phyloP scores from a whole-genome alignment of 2,113 vertebrate species.

The Atherinomorus stipes region DNA sequence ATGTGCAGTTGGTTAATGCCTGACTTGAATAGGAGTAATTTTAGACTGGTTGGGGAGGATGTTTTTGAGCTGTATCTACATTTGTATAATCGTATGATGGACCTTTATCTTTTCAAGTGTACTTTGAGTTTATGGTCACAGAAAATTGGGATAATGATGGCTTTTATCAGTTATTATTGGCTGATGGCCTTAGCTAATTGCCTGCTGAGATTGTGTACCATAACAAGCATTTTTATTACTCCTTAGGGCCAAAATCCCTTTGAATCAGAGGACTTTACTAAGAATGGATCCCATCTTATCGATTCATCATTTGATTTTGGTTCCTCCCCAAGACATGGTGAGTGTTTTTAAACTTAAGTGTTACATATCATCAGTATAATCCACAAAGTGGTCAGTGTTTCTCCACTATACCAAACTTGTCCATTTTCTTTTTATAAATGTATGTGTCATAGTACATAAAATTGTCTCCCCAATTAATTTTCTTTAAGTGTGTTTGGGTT shows the following conservation, averaged over 20 bases:
- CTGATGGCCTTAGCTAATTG: background rate
- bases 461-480: background rate
- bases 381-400: background rate
- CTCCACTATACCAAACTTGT: background rate
- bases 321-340: slow-evolving; percentile 89
- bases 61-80: background rate
- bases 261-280: slow-evolving; percentile 88
- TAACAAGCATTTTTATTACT: slow-evolving; percentile 10
- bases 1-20: background rate
- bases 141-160: background rate
- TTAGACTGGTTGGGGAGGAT: background rate
- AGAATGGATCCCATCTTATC: slow-evolving; percentile 85
- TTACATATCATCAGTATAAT: no score
- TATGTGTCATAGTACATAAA: no score
- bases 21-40: no score
- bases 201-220: background rate
- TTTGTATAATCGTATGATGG: background rate
- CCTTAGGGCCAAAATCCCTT: slow-evolving; percentile 94
- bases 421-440: background rate
- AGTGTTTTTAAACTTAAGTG: slow-evolving; percentile 49
- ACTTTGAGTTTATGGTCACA: slow-evolving; percentile 25
- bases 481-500: slow-evolving; percentile 13
- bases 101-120: background rate
- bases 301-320: slow-evolving; percentile 91
- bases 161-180: slow-evolving; percentile 5